Percentiles rank a stretch among this genome's conserved stretches.
Evolutionary conservation across 2,888 invertebrate species (phyloP).

Genomic region (Scrobipalpa atriplicella): DNA sequence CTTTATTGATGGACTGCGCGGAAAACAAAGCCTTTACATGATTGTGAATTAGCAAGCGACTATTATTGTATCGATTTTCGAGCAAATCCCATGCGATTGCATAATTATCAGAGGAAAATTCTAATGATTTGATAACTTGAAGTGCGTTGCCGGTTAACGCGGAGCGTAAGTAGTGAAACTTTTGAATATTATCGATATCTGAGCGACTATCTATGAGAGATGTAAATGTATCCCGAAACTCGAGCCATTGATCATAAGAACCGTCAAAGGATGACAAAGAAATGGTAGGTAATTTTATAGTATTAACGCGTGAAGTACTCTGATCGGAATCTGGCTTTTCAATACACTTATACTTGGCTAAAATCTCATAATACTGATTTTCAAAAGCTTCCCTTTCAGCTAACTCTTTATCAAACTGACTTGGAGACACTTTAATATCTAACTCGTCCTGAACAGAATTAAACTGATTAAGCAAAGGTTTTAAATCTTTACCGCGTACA

Average conservation of each 20-base stretch:
- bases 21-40: slow-evolving; percentile 31
- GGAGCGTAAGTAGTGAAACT: slow-evolving; percentile 30
- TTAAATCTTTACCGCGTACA: not conserved
- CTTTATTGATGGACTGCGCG: slow-evolving; percentile 27
- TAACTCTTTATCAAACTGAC: slow-evolving; percentile 5
- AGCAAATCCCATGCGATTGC: slow-evolving; percentile 35
- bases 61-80: slow-evolving; percentile 34
- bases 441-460: slow-evolving; percentile 1
- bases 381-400: slow-evolving; percentile 15
- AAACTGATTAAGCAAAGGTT: slow-evolving; percentile 10
- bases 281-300: slow-evolving; percentile 31
- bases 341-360: slow-evolving; percentile 18
- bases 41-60: slow-evolving; percentile 32
- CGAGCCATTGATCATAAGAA: slow-evolving; percentile 32
- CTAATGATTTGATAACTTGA: slow-evolving; percentile 29
- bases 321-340: not conserved
- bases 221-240: slow-evolving; percentile 28
- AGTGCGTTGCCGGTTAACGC: slow-evolving; percentile 27
- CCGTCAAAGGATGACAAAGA: slow-evolving; percentile 31
- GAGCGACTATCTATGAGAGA: slow-evolving; percentile 27
- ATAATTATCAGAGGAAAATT: slow-evolving; percentile 34
- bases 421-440: not conserved
- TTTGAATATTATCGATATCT: slow-evolving; percentile 30
- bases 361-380: slow-evolving; percentile 21
- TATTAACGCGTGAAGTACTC: not conserved